Evolutionary conservation across 2,888 invertebrate species (phyloP), one percentile per base, ranked within the genome.

Genomic region (Orgyia antiqua): DNA sequence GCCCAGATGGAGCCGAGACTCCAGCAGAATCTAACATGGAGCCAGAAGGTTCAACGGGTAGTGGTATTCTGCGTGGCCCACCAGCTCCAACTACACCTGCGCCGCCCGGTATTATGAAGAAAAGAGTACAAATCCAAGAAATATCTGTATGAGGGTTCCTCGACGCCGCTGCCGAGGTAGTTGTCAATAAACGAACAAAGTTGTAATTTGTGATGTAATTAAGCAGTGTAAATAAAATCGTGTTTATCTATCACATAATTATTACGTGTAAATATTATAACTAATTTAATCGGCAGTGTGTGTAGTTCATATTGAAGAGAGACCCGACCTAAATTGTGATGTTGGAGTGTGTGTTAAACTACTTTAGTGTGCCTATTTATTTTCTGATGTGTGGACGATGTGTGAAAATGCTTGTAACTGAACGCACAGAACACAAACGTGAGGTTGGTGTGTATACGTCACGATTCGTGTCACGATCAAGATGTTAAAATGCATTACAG

Each of bases 91-190:
- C 80, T 17, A 75, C 83, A 8, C 91, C 92, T 3, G 90, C 89
- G 24, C 92, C 93, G 1, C 92, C 93, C 5, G 91, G 93, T 34
- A 91, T 92, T 44, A 91, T 92, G 87, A 95, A 95, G 80, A 95
- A 95, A 79, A 90, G 95, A 74, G 95, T 96, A 59, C 95, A 95
- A 86, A 96, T 96, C 72, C 95, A 95, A 78, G 95, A 96, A 78
- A 96, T 96, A 86, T 95, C 95, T 40, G 95, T 95, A 86, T 95
- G 89, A 92, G 86, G 72, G 64, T 83, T 76, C 50, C 70, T 79
- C 37, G 74, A 77, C 56, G 61, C 69, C 57, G 53, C 68, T 57
- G 69, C 69, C 31, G 82, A 78, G 60, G 67, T 84, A 36, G 79
- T 86, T 45, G 72, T 83, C 41, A 84, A 82, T 39, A 75, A 82